A percentile compares a stretch with the other conserved stretches of the same genome.
These are phyloP conservation scores for Dryomyza anilis DNA, from an alignment of 2,888 invertebrate species.

Conservation along the genomic window DNA sequence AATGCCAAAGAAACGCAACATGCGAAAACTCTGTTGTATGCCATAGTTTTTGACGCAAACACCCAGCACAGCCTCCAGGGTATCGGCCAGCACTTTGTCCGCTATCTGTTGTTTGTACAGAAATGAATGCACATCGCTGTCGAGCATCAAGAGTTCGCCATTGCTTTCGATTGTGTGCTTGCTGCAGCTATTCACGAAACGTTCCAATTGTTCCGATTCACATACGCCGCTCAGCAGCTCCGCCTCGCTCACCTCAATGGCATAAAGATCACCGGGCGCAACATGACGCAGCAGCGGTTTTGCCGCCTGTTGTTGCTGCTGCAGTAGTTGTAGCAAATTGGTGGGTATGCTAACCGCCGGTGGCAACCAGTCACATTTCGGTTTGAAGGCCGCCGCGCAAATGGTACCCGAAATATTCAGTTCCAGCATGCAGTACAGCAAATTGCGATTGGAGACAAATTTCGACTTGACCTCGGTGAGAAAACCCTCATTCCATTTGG, in stretches of 20 bases:
- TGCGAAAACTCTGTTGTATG: constrained; percentile 60
- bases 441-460: constrained; percentile 80
- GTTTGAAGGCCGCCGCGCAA: constrained; percentile 66
- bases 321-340: constrained; percentile 53
- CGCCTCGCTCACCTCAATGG: constrained; percentile 59
- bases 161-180: constrained; percentile 15
- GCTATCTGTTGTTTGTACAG: constrained; percentile 62
- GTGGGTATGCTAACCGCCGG: constrained; percentile 74
- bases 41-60: constrained; percentile 69
- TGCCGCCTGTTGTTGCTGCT: constrained; percentile 36
- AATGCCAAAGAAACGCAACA: constrained; percentile 71
- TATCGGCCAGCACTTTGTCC: constrained; percentile 77
- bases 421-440: constrained; percentile 73
- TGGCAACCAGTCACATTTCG: constrained; percentile 77
- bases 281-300: constrained; percentile 41
- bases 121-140: constrained; percentile 54
- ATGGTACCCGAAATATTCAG: constrained; percentile 48
- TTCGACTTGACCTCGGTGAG: constrained; percentile 72
- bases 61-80: constrained; percentile 81
- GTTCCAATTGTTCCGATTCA: constrained; percentile 38
- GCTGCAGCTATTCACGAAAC: constrained; percentile 43
- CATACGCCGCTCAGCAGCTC: constrained; percentile 59
- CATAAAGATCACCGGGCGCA: constrained; percentile 62
- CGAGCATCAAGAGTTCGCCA: constrained; percentile 32
- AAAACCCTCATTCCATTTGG: constrained; percentile 73